These are phyloP conservation scores for Pocillopora meandrina DNA, from an alignment of 92 coral and sea anemone species.

Conservation along the genomic window DNA sequence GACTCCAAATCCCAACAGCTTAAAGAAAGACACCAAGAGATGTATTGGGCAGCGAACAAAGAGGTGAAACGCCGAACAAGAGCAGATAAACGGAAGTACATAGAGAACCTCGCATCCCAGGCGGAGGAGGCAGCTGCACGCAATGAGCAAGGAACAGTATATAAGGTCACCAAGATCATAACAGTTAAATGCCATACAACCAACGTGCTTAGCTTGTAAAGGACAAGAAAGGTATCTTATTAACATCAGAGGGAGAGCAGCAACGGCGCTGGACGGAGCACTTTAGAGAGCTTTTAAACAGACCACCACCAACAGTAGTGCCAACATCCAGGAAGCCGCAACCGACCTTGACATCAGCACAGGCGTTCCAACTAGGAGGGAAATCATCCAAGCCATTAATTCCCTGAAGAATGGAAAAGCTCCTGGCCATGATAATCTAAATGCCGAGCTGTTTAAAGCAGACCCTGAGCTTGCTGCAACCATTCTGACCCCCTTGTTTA, in stretches of 20 bases:
- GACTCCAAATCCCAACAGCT: conserved; percentile 17
- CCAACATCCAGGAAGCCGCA: conserved; percentile 8
- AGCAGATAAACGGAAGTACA: conserved; percentile 16
- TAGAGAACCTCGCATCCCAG: background rate
- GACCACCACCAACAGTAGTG: conserved; percentile 1
- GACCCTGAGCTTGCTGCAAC: conserved; percentile 15
- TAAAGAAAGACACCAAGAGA: background rate
- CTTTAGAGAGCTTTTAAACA: conserved; percentile 24
- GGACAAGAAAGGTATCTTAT: conserved; percentile 21
- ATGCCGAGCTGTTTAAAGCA: background rate
- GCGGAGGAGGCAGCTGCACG: conserved; percentile 10
- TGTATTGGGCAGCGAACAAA: conserved; percentile 1
- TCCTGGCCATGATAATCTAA: conserved; percentile 11
- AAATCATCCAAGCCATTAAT: background rate
- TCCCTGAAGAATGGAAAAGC: conserved; percentile 26
- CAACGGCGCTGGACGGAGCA: background rate
- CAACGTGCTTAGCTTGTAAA: conserved; percentile 16
- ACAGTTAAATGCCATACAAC: conserved; percentile 11
- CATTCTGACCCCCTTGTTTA: conserved; percentile 7
- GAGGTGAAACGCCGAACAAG: conserved; percentile 14
- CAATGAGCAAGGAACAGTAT: conserved; percentile 15
- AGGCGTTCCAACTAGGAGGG: background rate
- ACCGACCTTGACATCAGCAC: conserved; percentile 13
- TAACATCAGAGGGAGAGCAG: background rate
- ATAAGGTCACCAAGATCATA: conserved; percentile 23